Evolutionary conservation across 2,888 invertebrate species (phyloP).

Genomic region (Suillia variegata): DNA sequence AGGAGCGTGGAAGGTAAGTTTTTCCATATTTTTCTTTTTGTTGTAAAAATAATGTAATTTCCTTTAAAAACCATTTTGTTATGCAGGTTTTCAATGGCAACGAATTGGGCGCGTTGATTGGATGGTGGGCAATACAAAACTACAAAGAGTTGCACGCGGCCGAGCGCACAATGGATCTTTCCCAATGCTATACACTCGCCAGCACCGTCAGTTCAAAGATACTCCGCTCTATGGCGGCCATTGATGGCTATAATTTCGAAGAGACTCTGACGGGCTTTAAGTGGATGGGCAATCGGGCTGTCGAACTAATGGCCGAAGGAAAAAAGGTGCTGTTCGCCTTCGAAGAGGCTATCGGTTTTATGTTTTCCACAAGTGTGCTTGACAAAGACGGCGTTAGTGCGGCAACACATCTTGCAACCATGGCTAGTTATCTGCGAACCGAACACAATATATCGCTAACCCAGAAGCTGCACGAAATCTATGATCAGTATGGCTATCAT

Average conservation of each 20-base stretch:
- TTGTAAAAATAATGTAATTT: no score
- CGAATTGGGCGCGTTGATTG: conserved; percentile 90
- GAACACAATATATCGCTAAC: conserved; percentile 65
- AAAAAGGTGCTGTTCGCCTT: conserved; percentile 89
- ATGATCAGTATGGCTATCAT: conserved; percentile 87
- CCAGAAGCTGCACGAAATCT: conserved; percentile 76
- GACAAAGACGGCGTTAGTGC: conserved; percentile 98
- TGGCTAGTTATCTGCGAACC: conserved; percentile 72
- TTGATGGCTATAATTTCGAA: conserved; percentile 75
- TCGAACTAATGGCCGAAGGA: conserved; percentile 72
- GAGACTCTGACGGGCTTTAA: conserved; percentile 99
- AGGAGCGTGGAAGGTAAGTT: conserved; percentile 44
- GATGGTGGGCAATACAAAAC: conserved; percentile 87
- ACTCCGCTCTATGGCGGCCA: conserved; percentile 77
- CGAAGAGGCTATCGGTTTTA: conserved; percentile 98
- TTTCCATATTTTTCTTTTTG: no score
- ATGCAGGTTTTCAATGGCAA: conserved; percentile 83
- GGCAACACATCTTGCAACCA: conserved; percentile 77
- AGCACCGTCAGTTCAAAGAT: conserved; percentile 98
- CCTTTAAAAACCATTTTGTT: not conserved
- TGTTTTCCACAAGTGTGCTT: conserved; percentile 86
- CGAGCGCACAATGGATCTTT: conserved; percentile 61
- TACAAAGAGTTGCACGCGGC: conserved; percentile 60
- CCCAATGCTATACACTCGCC: conserved; percentile 81
- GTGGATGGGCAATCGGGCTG: conserved; percentile 93